phyloP scores from a whole-genome alignment of 2,113 vertebrate species.

The Prunella fulvescens region DNA sequence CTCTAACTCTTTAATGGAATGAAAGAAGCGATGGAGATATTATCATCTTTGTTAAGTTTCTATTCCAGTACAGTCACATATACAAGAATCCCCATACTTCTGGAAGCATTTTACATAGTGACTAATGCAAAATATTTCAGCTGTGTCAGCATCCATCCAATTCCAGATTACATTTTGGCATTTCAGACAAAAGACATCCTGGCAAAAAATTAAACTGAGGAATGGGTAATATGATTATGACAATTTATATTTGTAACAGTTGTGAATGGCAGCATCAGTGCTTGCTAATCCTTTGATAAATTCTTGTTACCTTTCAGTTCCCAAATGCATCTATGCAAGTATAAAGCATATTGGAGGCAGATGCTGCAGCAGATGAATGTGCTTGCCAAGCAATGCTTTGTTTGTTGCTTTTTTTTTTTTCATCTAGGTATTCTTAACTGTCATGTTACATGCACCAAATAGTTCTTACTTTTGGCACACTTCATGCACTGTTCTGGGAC shows the following conservation, averaged over 20 bases:
- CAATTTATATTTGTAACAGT: not conserved
- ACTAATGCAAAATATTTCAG: constrained; percentile 18
- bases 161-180: not conserved
- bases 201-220: constrained; percentile 23
- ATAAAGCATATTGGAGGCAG: constrained; percentile 35
- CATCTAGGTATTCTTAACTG: not conserved
- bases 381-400: not conserved
- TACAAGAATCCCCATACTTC: not conserved
- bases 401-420: not conserved
- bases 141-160: constrained; percentile 5
- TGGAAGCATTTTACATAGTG: not conserved
- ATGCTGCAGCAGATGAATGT: not conserved
- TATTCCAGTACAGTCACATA: not conserved
- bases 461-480: not conserved
- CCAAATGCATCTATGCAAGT: not conserved
- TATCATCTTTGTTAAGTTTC: not conserved
- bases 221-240: not conserved
- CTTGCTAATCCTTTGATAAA: constrained; percentile 55
- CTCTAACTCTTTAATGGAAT: not conserved
- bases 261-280: not conserved
- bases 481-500: not conserved
- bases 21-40: not conserved
- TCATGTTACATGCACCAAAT: not conserved
- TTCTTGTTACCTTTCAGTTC: constrained; percentile 46
- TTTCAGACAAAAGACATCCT: constrained; percentile 22